These are phyloP conservation scores for Anguilla pacifica DNA, from an alignment of 2,797 vertebrate species.

Conservation along the genomic window DNA sequence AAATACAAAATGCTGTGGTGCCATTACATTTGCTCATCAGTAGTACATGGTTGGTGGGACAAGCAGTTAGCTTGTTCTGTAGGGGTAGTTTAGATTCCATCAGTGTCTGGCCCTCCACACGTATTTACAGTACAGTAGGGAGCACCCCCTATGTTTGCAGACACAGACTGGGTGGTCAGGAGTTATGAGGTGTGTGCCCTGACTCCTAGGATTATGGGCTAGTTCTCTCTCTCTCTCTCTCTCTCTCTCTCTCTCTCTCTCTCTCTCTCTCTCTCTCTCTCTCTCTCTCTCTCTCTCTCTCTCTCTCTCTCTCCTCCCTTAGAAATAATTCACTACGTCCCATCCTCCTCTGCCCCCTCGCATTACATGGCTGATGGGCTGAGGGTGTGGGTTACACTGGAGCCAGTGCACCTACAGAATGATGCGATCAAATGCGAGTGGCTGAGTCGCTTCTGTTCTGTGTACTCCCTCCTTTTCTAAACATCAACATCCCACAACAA, in stretches of 20 bases:
- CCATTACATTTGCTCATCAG: background rate
- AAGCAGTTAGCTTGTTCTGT: background rate
- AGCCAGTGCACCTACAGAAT: conserved; percentile 37
- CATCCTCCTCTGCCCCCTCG: conserved; percentile 68
- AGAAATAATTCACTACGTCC: conserved; percentile 70
- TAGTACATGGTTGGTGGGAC: background rate
- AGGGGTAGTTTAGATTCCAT: background rate
- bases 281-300: conserved; percentile 55
- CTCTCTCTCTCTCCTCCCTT: conserved; percentile 56
- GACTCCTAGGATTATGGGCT: conserved; percentile 56
- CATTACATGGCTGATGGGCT: conserved; percentile 66
- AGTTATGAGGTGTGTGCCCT: conserved; percentile 51
- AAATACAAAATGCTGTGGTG: background rate
- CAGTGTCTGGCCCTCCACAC: background rate
- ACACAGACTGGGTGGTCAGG: background rate
- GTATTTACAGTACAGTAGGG: background rate
- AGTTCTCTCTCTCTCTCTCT: conserved; percentile 54
- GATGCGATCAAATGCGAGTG: background rate
- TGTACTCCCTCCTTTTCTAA: background rate
- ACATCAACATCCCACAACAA: background rate
- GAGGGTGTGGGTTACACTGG: conserved; percentile 34
- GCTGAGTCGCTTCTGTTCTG: background rate
- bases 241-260: conserved; percentile 53
- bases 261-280: conserved; percentile 42
- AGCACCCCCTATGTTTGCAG: too few relatives aligned